phyloP scores from a whole-genome alignment of 2,888 invertebrate genomes.

The Germaria angustata region DNA sequence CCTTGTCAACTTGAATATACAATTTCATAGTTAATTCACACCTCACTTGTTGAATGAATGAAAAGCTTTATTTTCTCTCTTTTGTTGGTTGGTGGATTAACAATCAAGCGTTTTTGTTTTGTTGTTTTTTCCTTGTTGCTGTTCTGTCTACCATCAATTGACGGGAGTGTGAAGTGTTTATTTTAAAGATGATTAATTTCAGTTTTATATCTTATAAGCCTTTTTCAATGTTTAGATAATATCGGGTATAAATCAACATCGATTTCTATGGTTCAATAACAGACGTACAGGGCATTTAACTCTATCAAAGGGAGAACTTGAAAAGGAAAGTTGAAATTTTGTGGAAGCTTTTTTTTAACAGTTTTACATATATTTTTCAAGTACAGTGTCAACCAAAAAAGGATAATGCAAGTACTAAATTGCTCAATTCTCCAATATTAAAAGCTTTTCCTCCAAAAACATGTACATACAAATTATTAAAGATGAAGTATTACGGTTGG shows the following conservation, averaged over 20 bases:
- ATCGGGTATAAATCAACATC: background rate
- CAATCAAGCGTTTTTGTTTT: conserved; percentile 28
- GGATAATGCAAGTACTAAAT: too few species aligned
- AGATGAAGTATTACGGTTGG: too few species aligned
- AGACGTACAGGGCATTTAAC: background rate
- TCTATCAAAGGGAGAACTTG: too few species aligned
- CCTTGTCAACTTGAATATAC: background rate
- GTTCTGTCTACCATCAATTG: conserved; percentile 4
- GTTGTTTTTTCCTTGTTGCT: background rate
- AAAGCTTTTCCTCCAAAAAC: too few species aligned
- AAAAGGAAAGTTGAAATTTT: background rate
- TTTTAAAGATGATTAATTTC: conserved; percentile 19
- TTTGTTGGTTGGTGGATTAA: conserved; percentile 16
- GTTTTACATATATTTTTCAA: background rate
- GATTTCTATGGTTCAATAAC: background rate
- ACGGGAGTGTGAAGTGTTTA: conserved; percentile 5
- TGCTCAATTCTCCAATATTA: too few species aligned
- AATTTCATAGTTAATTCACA: conserved; percentile 39
- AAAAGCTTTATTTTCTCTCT: conserved; percentile 20
- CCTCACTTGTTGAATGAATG: conserved; percentile 46
- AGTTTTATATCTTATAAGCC: background rate
- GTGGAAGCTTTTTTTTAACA: background rate
- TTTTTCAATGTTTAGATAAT: background rate
- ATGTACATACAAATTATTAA: background rate
- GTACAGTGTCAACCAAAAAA: too few species aligned